A percentile compares a stretch with the other conserved stretches of the same genome.
These are phyloP conservation scores for Potamarius usumacintae DNA, from an alignment of 2,113 vertebrate genomes.

Conservation along the genomic window DNA sequence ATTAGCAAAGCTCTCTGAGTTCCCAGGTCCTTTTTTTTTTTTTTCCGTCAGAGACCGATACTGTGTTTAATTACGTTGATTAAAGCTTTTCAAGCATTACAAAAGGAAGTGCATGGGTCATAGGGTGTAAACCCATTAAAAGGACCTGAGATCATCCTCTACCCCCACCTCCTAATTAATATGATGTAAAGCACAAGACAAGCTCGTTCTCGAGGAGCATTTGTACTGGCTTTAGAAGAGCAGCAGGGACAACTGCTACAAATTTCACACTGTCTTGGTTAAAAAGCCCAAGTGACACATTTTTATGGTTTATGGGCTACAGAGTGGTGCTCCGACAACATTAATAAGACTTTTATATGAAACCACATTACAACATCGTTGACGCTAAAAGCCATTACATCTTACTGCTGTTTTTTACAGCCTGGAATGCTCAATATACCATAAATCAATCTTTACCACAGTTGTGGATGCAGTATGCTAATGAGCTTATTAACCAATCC, in stretches of 20 bases:
- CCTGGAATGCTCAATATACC: not conserved
- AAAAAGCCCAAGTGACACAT: not conserved
- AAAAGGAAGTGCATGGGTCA: not conserved
- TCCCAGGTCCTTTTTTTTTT: constrained; percentile 1
- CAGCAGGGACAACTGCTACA: not conserved
- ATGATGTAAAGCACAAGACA: not conserved
- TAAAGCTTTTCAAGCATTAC: constrained; percentile 3
- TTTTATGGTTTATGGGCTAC: not conserved
- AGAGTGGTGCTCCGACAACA: not conserved
- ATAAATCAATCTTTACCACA: not conserved
- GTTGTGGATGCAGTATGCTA: not conserved
- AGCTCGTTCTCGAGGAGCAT: not conserved
- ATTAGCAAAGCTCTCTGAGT: constrained; percentile 18
- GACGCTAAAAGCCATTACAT: not conserved
- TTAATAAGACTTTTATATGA: not conserved
- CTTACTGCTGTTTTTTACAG: not conserved
- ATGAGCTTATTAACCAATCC: not conserved
- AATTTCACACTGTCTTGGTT: not conserved
- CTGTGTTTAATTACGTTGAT: constrained; percentile 14
- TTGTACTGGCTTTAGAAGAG: not conserved
- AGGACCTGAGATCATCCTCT: too few relatives aligned
- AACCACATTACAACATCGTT: not conserved
- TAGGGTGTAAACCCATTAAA: not conserved
- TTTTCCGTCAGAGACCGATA: not conserved
- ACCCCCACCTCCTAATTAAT: not conserved